phyloP scores from a whole-genome alignment of 2,888 invertebrate genomes.

The Phlogophora meticulosa region DNA sequence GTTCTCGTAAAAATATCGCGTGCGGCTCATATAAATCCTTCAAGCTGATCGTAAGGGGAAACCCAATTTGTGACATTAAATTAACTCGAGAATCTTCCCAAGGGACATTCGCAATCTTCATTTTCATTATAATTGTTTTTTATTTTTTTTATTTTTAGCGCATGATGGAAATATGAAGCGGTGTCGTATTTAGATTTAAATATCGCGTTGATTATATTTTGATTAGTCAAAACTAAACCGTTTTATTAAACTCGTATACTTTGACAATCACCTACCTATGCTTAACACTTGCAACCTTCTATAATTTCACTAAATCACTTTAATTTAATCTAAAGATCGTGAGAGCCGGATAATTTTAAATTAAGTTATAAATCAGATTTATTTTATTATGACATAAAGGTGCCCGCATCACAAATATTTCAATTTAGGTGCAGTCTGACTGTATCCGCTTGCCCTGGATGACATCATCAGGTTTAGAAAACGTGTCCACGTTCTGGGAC shows the following conservation, averaged over 20 bases:
- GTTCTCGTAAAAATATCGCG: constrained; percentile 66
- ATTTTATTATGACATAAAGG: constrained; percentile 39
- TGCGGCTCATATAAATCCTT: constrained; percentile 69
- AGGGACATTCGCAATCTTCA: constrained; percentile 65
- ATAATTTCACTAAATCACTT: constrained; percentile 24
- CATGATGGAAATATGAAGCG: constrained; percentile 27
- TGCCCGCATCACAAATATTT: constrained; percentile 36
- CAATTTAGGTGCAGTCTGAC: constrained; percentile 16
- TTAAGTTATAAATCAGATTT: constrained; percentile 52
- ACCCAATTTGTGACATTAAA: constrained; percentile 73
- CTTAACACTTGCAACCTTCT: neutral
- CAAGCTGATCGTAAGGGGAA: constrained; percentile 67
- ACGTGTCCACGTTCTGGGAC: neutral
- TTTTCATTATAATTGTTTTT: constrained; percentile 66
- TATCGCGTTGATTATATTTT: neutral
- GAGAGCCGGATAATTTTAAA: constrained; percentile 13
- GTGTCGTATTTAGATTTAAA: neutral
- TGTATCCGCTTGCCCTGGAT: neutral
- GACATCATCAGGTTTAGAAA: neutral
- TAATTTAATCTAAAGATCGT: constrained; percentile 34
- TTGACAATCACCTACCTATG: neutral
- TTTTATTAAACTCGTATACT: neutral
- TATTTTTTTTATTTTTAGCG: constrained; percentile 63
- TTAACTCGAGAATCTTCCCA: constrained; percentile 62
- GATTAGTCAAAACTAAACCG: neutral